A percentile compares a stretch with the other conserved stretches of the same genome.
phyloP scores from a whole-genome alignment of 2,797 vertebrate species.

The Chaunax sp. region DNA sequence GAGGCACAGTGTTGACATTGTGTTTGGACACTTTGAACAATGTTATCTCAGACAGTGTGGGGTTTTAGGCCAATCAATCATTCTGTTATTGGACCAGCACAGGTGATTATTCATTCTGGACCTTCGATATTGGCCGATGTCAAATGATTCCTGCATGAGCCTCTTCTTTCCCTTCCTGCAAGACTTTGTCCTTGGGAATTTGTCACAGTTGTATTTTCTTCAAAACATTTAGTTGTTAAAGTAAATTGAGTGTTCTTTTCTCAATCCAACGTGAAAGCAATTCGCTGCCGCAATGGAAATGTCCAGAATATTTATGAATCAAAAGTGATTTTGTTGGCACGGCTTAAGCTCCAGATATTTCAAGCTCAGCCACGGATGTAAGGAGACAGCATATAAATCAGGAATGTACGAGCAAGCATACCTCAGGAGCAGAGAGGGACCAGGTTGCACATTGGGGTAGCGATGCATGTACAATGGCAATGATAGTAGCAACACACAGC shows the following conservation, averaged over 20 bases:
- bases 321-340: conserved; percentile 56
- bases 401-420: conserved; percentile 26
- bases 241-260: conserved; percentile 37
- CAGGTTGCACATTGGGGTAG: conserved; percentile 31
- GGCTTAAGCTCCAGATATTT: conserved; percentile 46
- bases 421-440: conserved; percentile 29
- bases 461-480: conserved; percentile 51
- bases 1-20: conserved; percentile 77
- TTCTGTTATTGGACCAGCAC: conserved; percentile 72
- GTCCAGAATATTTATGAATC: conserved; percentile 64
- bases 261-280: conserved; percentile 30
- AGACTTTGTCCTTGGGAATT: conserved; percentile 40
- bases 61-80: conserved; percentile 76
- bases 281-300: conserved; percentile 15
- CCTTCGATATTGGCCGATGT: conserved; percentile 68
- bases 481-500: conserved; percentile 25
- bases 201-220: conserved; percentile 38
- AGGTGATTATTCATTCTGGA: conserved; percentile 75
- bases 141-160: conserved; percentile 44
- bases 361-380: conserved; percentile 53
- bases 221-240: conserved; percentile 44
- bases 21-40: conserved; percentile 76
- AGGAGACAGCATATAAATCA: conserved; percentile 61
- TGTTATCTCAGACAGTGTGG: conserved; percentile 78
- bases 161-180: conserved; percentile 21